Evolutionary conservation across 2,888 invertebrate species (phyloP), one percentile per base, ranked within the genome.

Genomic region (Ochropleura plecta): DNA sequence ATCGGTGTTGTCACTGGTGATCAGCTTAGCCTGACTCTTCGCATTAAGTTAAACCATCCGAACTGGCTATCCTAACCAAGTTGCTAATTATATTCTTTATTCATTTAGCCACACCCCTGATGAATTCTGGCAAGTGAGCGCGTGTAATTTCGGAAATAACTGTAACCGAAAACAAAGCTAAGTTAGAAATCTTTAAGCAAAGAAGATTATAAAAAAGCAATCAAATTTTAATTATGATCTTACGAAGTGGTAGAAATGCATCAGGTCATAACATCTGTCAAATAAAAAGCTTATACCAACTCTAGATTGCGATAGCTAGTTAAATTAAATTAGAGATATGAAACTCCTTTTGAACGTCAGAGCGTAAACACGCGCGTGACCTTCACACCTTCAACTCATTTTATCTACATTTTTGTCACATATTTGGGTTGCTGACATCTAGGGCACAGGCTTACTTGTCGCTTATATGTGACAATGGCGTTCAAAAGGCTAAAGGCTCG

Each of bases 131-230:
- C 48, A 42, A 12, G 40, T 18, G 46, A 70, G 18, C 49, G 49
- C 20, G 12, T 20, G 4, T 44, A 30, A 30, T 30, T 1, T 30
- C 14, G 10, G 14, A 30, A 30, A 70, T 30, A 69, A 20, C 18
- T 0, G 14, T 49, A 9, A 51, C 49, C 42, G 42, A 14, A 66
- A 42, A 18, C 4, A n/a, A 48, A 40, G 7, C 7, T 14, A 49
- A 10, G 14, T 40, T 16, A 68, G 16, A 46, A 16, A 46, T 14
- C 18, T 18, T n/a, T 18, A 14, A 20, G 14, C 53, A 46, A 44
- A 49, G 14, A 44, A 48, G 20, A n/a, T 67, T 30, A n/a, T 7
- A 70, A 71, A 63, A 72, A 42, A 59, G 8, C 59, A 60, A 59
- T 51, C 14, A n/a, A 49, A 30, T 16, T 59, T 42, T 42, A 5